Evolutionary conservation across 2,888 invertebrate species (phyloP).

Genomic region (Platerodrilus igneus): DNA sequence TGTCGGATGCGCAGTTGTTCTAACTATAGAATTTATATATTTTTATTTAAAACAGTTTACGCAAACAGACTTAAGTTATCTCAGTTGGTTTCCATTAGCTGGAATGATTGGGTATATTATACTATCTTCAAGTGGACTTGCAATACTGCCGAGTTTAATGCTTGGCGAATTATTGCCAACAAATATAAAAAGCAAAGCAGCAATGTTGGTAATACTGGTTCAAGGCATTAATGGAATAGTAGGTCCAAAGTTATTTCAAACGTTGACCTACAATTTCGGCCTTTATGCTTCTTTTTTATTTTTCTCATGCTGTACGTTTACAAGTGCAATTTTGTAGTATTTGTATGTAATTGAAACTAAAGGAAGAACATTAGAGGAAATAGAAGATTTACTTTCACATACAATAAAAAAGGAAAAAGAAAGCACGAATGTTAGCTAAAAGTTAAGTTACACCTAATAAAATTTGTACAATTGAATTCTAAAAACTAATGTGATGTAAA

Average conservation of each 20-base stretch:
- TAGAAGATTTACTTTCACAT: too few species aligned
- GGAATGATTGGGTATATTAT: conserved; percentile 35
- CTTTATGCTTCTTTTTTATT: conserved; percentile 19
- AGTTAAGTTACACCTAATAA: too few species aligned
- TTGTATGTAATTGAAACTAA: conserved; percentile 29
- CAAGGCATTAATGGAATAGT: conserved; percentile 11
- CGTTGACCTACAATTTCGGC: conserved; percentile 19
- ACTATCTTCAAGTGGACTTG: conserved; percentile 29
- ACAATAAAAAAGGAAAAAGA: too few species aligned
- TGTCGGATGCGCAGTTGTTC: conserved; percentile 26
- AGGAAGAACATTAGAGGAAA: conserved; percentile 26
- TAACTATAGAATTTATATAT: conserved; percentile 29
- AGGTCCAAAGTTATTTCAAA: conserved; percentile 25
- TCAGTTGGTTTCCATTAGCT: conserved; percentile 37
- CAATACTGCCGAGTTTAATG: conserved; percentile 36
- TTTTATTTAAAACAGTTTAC: conserved; percentile 31
- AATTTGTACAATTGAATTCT: too few species aligned
- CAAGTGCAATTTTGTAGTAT: conserved; percentile 20
- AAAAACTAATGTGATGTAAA: too few species aligned
- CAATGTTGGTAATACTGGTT: conserved; percentile 15
- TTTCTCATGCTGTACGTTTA: conserved; percentile 15
- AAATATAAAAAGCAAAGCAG: conserved; percentile 22
- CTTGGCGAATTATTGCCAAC: conserved; percentile 24
- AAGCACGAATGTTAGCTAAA: too few species aligned
- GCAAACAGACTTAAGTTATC: conserved; percentile 25